These are phyloP conservation scores for Edolisoma coerulescens DNA, from an alignment of 2,113 vertebrate genomes.

Conservation along the genomic window DNA sequence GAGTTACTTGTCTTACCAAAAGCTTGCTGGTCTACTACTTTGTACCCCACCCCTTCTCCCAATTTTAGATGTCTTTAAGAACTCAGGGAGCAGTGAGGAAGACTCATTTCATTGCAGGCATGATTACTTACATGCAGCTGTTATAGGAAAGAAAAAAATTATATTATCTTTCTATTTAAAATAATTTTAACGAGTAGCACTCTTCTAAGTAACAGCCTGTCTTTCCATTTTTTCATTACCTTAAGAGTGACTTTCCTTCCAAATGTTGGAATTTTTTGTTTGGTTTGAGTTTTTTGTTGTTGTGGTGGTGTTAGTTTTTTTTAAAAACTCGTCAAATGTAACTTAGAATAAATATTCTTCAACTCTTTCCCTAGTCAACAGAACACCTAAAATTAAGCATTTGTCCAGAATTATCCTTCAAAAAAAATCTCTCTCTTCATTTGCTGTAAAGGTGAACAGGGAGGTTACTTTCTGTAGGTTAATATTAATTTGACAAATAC, in stretches of 20 bases:
- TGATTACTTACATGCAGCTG: neutral
- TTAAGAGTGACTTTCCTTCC: neutral
- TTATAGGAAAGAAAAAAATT: neutral
- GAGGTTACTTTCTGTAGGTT: neutral
- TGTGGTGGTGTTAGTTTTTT: neutral
- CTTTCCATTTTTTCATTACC: neutral
- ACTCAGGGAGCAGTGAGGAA: neutral
- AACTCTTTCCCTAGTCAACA: neutral
- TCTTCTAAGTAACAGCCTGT: neutral
- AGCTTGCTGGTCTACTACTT: neutral
- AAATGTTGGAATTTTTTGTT: neutral
- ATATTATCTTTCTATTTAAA: neutral
- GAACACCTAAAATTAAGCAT: neutral
- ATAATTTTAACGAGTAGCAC: neutral
- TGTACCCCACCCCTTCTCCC: neutral
- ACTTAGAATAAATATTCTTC: neutral
- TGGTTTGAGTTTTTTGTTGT: neutral
- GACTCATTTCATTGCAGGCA: neutral
- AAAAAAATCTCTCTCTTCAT: neutral
- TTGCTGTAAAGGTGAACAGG: neutral
- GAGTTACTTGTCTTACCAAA: neutral
- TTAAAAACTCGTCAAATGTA: neutral
- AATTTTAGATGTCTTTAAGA: neutral
- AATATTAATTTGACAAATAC: neutral
- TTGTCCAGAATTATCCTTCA: neutral